Conservation (phyloP, 2,797 vertebrate species). For the Halcyon smyrnensis region DNA sequence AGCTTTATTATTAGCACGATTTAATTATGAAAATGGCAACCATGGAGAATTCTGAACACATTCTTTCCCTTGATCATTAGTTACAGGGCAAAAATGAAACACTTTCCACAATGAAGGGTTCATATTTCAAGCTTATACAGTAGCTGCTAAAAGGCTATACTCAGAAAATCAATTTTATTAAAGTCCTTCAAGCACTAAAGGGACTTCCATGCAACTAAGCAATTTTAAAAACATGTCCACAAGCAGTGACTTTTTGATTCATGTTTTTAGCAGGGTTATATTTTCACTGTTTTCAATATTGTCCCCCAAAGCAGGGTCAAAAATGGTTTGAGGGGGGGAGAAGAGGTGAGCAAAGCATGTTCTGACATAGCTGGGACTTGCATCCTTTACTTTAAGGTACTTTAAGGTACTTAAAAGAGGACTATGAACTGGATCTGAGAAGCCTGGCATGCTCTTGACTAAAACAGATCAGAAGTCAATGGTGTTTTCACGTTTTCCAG, state of each 20-base stretch:
- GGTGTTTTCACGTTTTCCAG: slow-evolving; percentile 42
- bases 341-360: slow-evolving; percentile 45
- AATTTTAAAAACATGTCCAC: slow-evolving; percentile 95
- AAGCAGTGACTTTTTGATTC: slow-evolving; percentile 88
- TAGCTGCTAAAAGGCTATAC: slow-evolving; percentile 97
- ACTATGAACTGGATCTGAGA: slow-evolving; percentile 35
- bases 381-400: slow-evolving; percentile 71
- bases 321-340: slow-evolving; percentile 77
- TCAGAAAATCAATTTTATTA: slow-evolving; percentile 99
- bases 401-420: slow-evolving; percentile 79
- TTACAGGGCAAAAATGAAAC: slow-evolving; percentile 95
- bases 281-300: slow-evolving; percentile 90
- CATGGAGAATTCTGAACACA: slow-evolving; percentile 94
- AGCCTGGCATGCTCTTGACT: neutral
- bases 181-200: slow-evolving; percentile 97
- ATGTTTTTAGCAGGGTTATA: slow-evolving; percentile 89
- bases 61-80: slow-evolving; percentile 94
- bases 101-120: slow-evolving; percentile 97
- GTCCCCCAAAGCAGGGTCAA: slow-evolving; percentile 88
- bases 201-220: slow-evolving; percentile 95
- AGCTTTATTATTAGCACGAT: slow-evolving; percentile 96
- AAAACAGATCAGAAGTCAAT: slow-evolving; percentile 9
- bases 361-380: slow-evolving; percentile 73
- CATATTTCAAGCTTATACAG: slow-evolving; percentile 97
- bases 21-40: slow-evolving; percentile 99